Evolutionary conservation across 2,888 invertebrate species (phyloP).

Genomic region (Habrosyne pyritoides): DNA sequence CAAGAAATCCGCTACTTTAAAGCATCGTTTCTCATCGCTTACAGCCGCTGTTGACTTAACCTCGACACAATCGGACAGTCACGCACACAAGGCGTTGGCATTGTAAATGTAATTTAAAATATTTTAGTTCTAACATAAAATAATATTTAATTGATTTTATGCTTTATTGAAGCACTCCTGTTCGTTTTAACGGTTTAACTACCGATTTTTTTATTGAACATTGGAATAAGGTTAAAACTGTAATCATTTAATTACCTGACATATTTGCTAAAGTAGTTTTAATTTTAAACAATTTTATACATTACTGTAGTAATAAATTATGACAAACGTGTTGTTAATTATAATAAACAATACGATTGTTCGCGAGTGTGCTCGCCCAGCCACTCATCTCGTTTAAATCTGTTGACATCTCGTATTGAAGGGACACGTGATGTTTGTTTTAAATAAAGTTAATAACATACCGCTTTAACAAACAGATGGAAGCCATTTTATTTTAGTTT

Average conservation of each 20-base stretch:
- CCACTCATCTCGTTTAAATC: constrained; percentile 48
- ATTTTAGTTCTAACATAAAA: not conserved
- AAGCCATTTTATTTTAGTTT: constrained; percentile 22
- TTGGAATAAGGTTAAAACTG: no score
- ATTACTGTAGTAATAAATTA: no score
- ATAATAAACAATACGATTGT: constrained; percentile 22
- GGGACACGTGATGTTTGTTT: constrained; percentile 68
- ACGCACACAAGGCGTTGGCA: constrained; percentile 22
- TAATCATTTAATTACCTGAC: no score
- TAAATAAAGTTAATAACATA: constrained; percentile 46
- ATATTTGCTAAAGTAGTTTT: no score
- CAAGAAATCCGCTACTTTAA: constrained; percentile 72
- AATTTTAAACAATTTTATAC: no score
- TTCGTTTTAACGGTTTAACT: no score
- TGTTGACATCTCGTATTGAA: constrained; percentile 71
- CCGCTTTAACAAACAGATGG: constrained; percentile 20
- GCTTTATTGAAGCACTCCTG: no score
- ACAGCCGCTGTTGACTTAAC: constrained; percentile 66
- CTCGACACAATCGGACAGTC: constrained; percentile 46
- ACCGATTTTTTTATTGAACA: no score
- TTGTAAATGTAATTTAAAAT: constrained; percentile 7
- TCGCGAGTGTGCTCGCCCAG: constrained; percentile 59
- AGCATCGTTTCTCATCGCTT: constrained; percentile 70
- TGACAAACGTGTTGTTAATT: not conserved
- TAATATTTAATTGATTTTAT: no score